phyloP scores from a whole-genome alignment of 2,888 invertebrate genomes.

The Euzophera pinguis region DNA sequence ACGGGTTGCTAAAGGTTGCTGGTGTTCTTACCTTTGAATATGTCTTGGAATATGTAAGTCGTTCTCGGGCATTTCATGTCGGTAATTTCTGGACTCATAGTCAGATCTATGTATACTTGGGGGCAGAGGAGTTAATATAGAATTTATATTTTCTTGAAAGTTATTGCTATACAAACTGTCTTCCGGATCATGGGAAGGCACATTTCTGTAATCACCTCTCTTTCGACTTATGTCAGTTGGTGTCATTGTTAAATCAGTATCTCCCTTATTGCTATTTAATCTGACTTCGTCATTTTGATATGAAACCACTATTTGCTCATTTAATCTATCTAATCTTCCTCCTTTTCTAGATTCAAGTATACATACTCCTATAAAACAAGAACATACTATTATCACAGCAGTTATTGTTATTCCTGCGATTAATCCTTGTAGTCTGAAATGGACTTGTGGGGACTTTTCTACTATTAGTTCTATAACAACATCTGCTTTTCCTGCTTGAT shows the following conservation, averaged over 20 bases:
- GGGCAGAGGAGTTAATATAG: slow-evolving; percentile 48
- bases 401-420: slow-evolving; percentile 85
- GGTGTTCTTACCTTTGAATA: background rate
- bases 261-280: slow-evolving; percentile 85
- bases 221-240: slow-evolving; percentile 66
- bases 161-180: slow-evolving; percentile 75
- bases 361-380: slow-evolving; percentile 84
- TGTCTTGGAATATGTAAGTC: slow-evolving; percentile 83
- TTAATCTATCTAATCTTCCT: slow-evolving; percentile 75
- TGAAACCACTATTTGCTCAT: slow-evolving; percentile 70
- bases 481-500: slow-evolving; percentile 88
- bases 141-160: slow-evolving; percentile 39
- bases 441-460: slow-evolving; percentile 81
- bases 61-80: slow-evolving; percentile 55
- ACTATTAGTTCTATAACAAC: slow-evolving; percentile 86
- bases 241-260: slow-evolving; percentile 54
- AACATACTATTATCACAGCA: slow-evolving; percentile 83
- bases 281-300: slow-evolving; percentile 83
- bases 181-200: slow-evolving; percentile 85
- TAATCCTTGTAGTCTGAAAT: slow-evolving; percentile 80
- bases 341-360: slow-evolving; percentile 83
- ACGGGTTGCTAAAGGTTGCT: background rate
- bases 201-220: slow-evolving; percentile 86
- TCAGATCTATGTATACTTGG: slow-evolving; percentile 53
- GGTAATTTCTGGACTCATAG: slow-evolving; percentile 41